These are phyloP conservation scores for Kradibia gibbosae DNA, from an alignment of 1,140 invertebrate genomes.

Conservation along the genomic window DNA sequence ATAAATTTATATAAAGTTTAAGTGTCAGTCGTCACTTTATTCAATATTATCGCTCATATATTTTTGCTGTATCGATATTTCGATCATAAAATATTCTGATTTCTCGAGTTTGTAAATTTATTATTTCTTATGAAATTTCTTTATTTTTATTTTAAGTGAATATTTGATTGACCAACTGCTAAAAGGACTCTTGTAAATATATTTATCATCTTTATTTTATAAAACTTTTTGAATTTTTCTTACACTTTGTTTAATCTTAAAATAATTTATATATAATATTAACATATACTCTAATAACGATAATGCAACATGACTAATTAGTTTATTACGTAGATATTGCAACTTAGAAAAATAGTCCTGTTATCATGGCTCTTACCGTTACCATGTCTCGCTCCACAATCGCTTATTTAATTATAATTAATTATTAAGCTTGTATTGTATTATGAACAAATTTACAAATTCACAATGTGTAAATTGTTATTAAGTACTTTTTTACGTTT, in stretches of 20 bases:
- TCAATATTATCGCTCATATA: background rate
- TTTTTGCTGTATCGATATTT: constrained; percentile 24
- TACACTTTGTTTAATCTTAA: constrained; percentile 62
- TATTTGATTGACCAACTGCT: constrained; percentile 28
- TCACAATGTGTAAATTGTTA: constrained; percentile 17
- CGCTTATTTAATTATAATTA: constrained; percentile 24
- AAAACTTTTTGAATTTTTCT: constrained; percentile 51
- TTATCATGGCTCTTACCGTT: constrained; percentile 56
- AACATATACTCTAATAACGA: constrained; percentile 71
- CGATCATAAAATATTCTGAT: constrained; percentile 12
- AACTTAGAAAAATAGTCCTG: constrained; percentile 73
- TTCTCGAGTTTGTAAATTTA: background rate
- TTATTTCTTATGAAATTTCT: background rate
- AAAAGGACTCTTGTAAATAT: constrained; percentile 37
- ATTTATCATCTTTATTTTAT: constrained; percentile 52
- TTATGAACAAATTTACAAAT: constrained; percentile 1
- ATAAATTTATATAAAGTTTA: constrained; percentile 22
- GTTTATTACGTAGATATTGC: constrained; percentile 69
- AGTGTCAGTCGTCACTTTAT: background rate
- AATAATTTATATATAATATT: constrained; percentile 66
- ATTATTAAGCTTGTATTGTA: background rate
- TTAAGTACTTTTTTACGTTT: constrained; percentile 14
- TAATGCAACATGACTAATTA: constrained; percentile 72
- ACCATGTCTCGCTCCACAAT: constrained; percentile 62
- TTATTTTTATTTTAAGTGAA: background rate